Percentiles rank a stretch among this genome's conserved stretches.
Conservation (phyloP, 2,888 invertebrate species). For the Vanessa cardui region DNA sequence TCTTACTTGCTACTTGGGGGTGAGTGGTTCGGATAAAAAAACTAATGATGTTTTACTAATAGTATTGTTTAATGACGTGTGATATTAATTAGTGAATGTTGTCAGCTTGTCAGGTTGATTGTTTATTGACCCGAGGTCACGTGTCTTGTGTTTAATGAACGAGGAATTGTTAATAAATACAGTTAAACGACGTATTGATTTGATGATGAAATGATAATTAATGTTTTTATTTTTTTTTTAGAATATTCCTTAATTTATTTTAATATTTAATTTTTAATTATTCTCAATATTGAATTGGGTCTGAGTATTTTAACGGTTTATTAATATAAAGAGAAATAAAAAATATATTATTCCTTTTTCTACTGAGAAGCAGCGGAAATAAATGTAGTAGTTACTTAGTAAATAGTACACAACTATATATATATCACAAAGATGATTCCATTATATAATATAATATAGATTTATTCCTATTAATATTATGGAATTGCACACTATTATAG, state of each 20-base stretch:
- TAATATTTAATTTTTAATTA: background rate
- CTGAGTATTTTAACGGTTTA: too few relatives aligned
- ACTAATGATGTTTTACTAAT: constrained; percentile 41
- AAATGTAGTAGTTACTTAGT: too few relatives aligned
- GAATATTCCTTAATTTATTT: background rate
- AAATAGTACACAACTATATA: too few relatives aligned
- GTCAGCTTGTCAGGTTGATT: constrained; percentile 21
- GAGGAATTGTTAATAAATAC: constrained; percentile 1
- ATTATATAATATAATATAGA: background rate
- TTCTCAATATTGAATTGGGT: too few relatives aligned
- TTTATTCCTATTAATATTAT: background rate
- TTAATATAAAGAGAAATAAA: too few relatives aligned
- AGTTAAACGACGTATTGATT: constrained; percentile 1
- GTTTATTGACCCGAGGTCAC: constrained; percentile 29
- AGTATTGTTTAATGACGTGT: constrained; percentile 48
- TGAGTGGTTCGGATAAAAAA: constrained; percentile 41
- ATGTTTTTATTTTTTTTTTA: background rate
- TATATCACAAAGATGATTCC: too few relatives aligned
- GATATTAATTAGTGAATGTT: constrained; percentile 43
- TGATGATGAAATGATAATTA: background rate
- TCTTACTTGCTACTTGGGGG: constrained; percentile 60
- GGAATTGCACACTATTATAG: too few relatives aligned
- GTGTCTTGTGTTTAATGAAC: constrained; percentile 6
- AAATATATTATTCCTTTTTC: too few relatives aligned
- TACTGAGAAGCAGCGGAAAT: background rate